These are phyloP conservation scores for Rhea pennata DNA, from an alignment of 2,113 vertebrate genomes.

Conservation along the genomic window DNA sequence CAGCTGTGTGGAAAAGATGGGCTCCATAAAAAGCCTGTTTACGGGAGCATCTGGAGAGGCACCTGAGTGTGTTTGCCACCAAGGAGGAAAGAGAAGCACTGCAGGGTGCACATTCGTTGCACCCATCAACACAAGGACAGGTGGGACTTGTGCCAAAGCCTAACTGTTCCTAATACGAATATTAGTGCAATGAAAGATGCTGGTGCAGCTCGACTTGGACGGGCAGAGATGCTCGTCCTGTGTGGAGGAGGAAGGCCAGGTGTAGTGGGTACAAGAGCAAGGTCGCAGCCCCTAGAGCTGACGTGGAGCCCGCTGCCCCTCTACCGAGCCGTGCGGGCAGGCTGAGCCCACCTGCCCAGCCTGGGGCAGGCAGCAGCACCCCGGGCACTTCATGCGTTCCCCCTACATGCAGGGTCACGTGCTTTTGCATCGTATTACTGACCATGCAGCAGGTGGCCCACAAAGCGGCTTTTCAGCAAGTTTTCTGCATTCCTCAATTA, in stretches of 20 bases:
- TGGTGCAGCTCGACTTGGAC: neutral
- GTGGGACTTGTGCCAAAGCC: neutral
- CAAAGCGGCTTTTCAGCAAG: neutral
- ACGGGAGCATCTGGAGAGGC: neutral
- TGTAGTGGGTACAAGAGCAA: neutral
- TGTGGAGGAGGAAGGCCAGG: neutral
- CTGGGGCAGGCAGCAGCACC: too few species aligned
- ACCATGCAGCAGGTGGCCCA: neutral
- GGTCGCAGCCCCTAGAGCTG: neutral
- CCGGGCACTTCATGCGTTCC: neutral
- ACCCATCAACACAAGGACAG: neutral
- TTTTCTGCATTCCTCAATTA: neutral
- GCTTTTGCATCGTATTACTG: neutral
- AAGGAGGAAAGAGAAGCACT: neutral
- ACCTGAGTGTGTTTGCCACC: neutral
- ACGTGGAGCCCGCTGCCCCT: neutral
- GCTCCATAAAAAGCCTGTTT: neutral
- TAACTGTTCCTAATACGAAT: neutral
- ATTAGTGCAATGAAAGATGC: neutral
- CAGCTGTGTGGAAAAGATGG: neutral
- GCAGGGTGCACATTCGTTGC: fast-evolving
- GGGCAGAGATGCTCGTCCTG: neutral
- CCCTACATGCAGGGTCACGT: neutral
- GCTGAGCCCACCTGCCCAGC: too few species aligned
- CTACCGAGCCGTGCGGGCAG: too few species aligned